Evolutionary conservation across 2,888 invertebrate species (phyloP).

Genomic region (Cheilosia grossa): DNA sequence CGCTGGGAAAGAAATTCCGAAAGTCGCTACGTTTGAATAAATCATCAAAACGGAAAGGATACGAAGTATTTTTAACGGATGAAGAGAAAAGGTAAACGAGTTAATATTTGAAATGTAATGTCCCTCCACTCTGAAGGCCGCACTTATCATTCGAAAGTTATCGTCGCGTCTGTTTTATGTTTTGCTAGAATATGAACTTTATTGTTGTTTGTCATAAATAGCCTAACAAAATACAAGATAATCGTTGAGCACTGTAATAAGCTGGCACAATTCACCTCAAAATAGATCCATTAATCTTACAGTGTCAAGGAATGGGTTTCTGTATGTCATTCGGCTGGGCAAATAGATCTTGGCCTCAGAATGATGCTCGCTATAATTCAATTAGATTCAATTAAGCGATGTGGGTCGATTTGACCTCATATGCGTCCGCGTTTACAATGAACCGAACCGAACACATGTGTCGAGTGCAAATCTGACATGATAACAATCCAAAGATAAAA

Average conservation of each 20-base stretch:
- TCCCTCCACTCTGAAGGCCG: neutral
- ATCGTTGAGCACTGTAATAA: neutral
- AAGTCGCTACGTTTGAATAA: constrained; percentile 82
- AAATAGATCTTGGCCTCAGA: constrained; percentile 43
- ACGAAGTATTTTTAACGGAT: constrained; percentile 87
- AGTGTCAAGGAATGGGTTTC: constrained; percentile 43
- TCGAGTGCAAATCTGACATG: constrained; percentile 7
- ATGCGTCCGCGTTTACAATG: neutral
- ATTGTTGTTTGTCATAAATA: constrained; percentile 28
- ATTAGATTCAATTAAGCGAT: constrained; percentile 68
- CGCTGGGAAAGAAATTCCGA: constrained; percentile 77
- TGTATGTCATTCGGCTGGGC: neutral
- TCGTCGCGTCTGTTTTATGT: constrained; percentile 11
- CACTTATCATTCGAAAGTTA: neutral
- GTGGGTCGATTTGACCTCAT: constrained; percentile 63
- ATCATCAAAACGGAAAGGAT: constrained; percentile 85
- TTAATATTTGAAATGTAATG: too few species aligned
- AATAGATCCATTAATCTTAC: constrained; percentile 18
- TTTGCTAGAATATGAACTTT: neutral
- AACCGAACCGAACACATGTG: neutral
- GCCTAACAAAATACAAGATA: constrained; percentile 5
- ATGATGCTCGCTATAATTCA: constrained; percentile 43
- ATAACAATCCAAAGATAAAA: constrained; percentile 6
- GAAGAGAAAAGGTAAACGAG: constrained; percentile 87
- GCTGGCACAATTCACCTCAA: neutral